Base-by-base conservation (phyloP, 2,888 invertebrate species). In the Ornithoptera priamus region DNA sequence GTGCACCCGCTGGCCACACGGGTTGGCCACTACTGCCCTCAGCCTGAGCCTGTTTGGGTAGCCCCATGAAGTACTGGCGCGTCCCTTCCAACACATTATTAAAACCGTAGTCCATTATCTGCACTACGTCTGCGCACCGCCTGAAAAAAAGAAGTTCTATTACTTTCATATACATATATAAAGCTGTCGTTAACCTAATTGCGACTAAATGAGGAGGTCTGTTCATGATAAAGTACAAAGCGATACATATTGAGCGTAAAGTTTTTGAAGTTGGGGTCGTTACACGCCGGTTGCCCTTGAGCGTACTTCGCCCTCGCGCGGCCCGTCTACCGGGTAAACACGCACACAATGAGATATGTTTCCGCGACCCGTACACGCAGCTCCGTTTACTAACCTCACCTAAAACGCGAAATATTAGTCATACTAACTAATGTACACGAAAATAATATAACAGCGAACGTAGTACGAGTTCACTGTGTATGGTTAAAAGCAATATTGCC, bases 21-120 rank as follows among this genome's bases (percentile, higher is more conserved):
- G 85, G 77, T 76, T 89, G 90, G 57, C 86, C 87, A 80, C 85
- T 78, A 77, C 85, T 78, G 77, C 86, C 80, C 77, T 88, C 84
- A 67, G 85, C 82, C 78, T 87, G 88, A 75, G 87, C 89, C 81
- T 92, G 92, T 81, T 93, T 94, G 75, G 96, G 96, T 85, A 96
- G 92, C 85, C 96, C 96, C 94, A 96, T 95, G 89, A 96, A 96
- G 92, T 95, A 96, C 93, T 96, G 96, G 86, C 96, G 95, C 86
- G 95, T 95, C 90, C 96, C 96, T 94, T 96, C 96, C 94, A 96
- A 93, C 92, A 96, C 95, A 95, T 96, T 96, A 91, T 95, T 95
- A 93, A 90, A 87, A 91, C 94, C 94, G 89, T 94, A 95, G 94
- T 96, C 96, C 96, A 96, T 96, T 93, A 94, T 95, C 93, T 90